Conservation (phyloP, 2,888 invertebrate genomes). For the Ceramica pisi region DNA sequence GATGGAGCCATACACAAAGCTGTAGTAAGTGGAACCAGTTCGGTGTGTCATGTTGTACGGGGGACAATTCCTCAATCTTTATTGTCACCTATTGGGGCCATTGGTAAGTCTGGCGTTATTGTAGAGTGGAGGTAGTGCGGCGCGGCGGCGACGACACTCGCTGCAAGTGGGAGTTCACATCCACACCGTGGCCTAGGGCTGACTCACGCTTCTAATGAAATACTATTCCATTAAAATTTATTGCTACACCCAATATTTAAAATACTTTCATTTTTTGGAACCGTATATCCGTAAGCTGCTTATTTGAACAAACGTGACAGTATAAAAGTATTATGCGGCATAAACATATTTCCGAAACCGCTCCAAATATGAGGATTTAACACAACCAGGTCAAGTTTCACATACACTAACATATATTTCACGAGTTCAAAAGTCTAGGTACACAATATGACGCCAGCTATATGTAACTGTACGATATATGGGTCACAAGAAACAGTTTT, state of each 20-base stretch:
- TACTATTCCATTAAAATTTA: neutral
- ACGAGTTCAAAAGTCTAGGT: slow-evolving; percentile 36
- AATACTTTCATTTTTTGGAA: neutral
- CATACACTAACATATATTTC: slow-evolving; percentile 30
- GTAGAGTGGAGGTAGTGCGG: slow-evolving; percentile 44
- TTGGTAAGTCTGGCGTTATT: slow-evolving; percentile 64
- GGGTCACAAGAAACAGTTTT: slow-evolving; percentile 65
- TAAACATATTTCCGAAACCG: slow-evolving; percentile 10
- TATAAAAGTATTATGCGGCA: slow-evolving; percentile 5
- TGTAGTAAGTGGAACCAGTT: slow-evolving; percentile 47
- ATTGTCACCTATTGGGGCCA: slow-evolving; percentile 64
- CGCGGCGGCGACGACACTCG: slow-evolving; percentile 43
- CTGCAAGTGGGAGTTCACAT: slow-evolving; percentile 60
- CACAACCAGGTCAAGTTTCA: slow-evolving; percentile 28
- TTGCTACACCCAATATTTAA: no score
- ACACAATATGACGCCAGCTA: slow-evolving; percentile 46
- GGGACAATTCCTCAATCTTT: slow-evolving; percentile 63
- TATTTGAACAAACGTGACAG: slow-evolving; percentile 9
- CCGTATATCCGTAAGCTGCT: no score
- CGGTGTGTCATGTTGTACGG: slow-evolving; percentile 37
- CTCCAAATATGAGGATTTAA: slow-evolving; percentile 23
- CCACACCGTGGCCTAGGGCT: slow-evolving; percentile 62
- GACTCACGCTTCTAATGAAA: slow-evolving; percentile 34
- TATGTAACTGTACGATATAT: slow-evolving; percentile 58
- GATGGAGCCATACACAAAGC: slow-evolving; percentile 45